phyloP scores from a whole-genome alignment of 2,113 vertebrate genomes.

The Regulus satrapa region DNA sequence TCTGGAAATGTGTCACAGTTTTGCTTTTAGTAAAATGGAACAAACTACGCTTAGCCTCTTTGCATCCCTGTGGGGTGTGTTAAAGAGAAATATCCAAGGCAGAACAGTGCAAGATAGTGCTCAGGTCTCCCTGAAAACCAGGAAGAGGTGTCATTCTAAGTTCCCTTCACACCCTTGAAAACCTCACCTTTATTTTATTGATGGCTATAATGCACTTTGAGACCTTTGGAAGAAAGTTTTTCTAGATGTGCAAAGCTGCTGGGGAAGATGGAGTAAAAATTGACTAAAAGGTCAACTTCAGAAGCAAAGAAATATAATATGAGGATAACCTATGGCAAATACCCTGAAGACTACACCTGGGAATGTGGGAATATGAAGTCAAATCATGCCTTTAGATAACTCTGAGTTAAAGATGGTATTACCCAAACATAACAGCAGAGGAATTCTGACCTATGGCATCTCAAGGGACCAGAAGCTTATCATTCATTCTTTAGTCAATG shows the following conservation, averaged over 20 bases:
- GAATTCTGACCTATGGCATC: background rate
- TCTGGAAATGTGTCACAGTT: background rate
- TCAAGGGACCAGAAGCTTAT: background rate
- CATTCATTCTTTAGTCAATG: background rate
- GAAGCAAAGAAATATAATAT: background rate
- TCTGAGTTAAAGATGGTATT: background rate
- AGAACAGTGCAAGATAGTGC: background rate
- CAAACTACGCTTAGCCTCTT: background rate
- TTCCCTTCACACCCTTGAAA: background rate
- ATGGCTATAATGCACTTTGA: background rate
- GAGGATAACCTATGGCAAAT: slow-evolving; percentile 15
- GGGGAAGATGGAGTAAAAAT: background rate
- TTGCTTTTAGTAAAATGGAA: background rate
- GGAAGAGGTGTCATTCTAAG: background rate
- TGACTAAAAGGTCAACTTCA: slow-evolving; percentile 29
- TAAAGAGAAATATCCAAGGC: background rate
- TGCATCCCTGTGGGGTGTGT: background rate
- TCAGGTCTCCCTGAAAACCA: background rate
- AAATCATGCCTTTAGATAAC: background rate
- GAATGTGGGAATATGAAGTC: background rate
- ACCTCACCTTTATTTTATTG: background rate
- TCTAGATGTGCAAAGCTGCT: background rate
- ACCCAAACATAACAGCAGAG: background rate
- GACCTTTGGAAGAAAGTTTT: background rate
- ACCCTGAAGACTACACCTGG: background rate